Conservation (phyloP, 1,140 invertebrate genomes). For the Calephelis virginiensis region DNA sequence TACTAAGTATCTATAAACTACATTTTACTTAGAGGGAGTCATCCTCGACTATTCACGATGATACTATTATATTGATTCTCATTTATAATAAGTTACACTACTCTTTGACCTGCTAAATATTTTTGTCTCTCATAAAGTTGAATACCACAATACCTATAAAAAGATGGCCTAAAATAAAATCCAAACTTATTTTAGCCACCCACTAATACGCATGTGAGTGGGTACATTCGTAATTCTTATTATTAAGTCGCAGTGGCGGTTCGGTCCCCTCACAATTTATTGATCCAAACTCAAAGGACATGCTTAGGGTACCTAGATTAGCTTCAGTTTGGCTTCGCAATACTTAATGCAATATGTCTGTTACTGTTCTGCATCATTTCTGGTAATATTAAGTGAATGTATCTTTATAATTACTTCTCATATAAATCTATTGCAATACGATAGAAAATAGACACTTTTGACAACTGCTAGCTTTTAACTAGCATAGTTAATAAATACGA, state of each 20-base stretch:
- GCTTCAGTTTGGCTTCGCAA: slow-evolving; percentile 11
- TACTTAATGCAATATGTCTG: slow-evolving; percentile 6
- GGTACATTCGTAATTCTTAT: slow-evolving; percentile 28
- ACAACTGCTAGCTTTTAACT: no score
- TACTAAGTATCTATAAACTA: no score
- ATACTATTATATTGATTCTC: no score
- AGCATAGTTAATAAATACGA: no score
- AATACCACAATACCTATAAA: background rate
- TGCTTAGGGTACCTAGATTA: slow-evolving; percentile 46
- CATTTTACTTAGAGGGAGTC: no score
- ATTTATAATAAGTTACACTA: background rate
- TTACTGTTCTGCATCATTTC: no score
- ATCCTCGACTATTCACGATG: no score
- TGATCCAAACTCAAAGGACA: slow-evolving; percentile 40
- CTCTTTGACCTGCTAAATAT: background rate
- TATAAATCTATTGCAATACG: no score
- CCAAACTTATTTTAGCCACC: background rate
- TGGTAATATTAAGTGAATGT: no score
- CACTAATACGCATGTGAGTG: background rate
- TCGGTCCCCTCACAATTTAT: slow-evolving; percentile 45
- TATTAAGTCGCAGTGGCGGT: slow-evolving; percentile 29
- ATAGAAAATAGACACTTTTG: no score
- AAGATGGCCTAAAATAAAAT: background rate
- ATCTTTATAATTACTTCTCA: no score
- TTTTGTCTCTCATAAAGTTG: background rate